phyloP scores from a whole-genome alignment of 2,888 invertebrate genomes.

The Pyrrhia umbra region DNA sequence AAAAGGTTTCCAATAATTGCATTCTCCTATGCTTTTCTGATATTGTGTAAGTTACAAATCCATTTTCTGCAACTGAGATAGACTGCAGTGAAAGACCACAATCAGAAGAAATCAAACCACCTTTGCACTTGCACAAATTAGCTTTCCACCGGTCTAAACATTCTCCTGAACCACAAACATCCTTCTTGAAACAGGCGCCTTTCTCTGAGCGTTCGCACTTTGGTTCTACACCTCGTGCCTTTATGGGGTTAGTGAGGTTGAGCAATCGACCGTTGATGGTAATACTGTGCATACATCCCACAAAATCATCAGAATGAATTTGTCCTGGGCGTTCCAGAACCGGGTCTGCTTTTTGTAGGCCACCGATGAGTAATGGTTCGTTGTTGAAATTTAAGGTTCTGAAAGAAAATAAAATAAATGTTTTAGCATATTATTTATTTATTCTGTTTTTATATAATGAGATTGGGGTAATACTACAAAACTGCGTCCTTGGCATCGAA shows the following conservation, averaged over 20 bases:
- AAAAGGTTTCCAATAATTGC: conserved; percentile 95
- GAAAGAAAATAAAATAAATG: conserved; percentile 71
- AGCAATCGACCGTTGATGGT: conserved; percentile 96
- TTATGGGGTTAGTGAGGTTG: conserved; percentile 94
- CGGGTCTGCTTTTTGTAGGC: conserved; percentile 95
- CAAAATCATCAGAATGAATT: conserved; percentile 97
- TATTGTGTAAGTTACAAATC: conserved; percentile 94
- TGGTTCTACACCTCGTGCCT: conserved; percentile 93
- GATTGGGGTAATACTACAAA: not conserved
- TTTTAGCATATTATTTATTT: not conserved
- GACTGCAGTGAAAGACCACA: conserved; percentile 95
- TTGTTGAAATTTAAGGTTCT: conserved; percentile 98
- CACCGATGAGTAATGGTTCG: conserved; percentile 96
- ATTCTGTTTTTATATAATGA: not conserved
- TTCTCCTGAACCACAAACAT: conserved; percentile 90
- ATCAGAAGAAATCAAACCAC: conserved; percentile 93
- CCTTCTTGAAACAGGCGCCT: conserved; percentile 91
- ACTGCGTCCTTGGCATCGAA: not conserved
- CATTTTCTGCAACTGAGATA: conserved; percentile 94
- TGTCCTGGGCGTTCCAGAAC: conserved; percentile 97
- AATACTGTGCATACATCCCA: conserved; percentile 98
- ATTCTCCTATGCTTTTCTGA: conserved; percentile 96
- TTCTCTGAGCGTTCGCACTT: conserved; percentile 94
- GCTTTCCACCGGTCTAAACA: conserved; percentile 97
- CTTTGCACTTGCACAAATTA: conserved; percentile 93